These are phyloP conservation scores for Zelleria hepariella DNA, from an alignment of 2,888 invertebrate species.

Conservation along the genomic window DNA sequence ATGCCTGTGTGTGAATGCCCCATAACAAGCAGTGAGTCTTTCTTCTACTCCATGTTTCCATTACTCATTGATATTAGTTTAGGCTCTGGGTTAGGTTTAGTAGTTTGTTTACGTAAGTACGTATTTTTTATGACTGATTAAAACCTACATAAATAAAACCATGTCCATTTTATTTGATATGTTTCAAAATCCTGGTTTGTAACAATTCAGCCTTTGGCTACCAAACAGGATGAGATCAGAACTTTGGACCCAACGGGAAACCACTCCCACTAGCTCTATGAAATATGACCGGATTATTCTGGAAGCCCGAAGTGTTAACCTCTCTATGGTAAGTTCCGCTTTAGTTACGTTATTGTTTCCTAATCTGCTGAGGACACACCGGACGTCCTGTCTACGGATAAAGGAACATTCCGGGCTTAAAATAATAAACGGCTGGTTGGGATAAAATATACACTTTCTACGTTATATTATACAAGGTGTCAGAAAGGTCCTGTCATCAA, in stretches of 20 bases:
- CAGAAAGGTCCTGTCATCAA: too few relatives aligned
- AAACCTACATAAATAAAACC: too few relatives aligned
- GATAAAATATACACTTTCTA: not conserved
- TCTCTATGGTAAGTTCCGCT: not conserved
- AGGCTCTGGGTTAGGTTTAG: too few relatives aligned
- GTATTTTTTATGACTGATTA: too few relatives aligned
- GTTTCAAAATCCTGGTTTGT: too few relatives aligned
- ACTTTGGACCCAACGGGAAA: not conserved
- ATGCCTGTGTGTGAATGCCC: too few relatives aligned
- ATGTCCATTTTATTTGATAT: too few relatives aligned
- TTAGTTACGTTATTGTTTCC: not conserved
- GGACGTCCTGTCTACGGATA: not conserved
- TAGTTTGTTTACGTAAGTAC: too few relatives aligned
- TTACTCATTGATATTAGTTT: too few relatives aligned
- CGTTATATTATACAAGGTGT: not conserved
- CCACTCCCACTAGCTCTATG: conserved; percentile 20
- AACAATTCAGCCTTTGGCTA: too few relatives aligned
- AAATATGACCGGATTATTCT: conserved; percentile 59
- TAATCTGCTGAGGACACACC: not conserved
- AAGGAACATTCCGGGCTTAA: not conserved
- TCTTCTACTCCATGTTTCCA: too few relatives aligned
- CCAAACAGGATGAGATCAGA: not conserved
- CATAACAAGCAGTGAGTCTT: too few relatives aligned
- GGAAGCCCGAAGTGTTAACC: not conserved
- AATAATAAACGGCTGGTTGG: not conserved